phyloP scores from a whole-genome alignment of 2,113 vertebrate species.

The Cettia cetti region DNA sequence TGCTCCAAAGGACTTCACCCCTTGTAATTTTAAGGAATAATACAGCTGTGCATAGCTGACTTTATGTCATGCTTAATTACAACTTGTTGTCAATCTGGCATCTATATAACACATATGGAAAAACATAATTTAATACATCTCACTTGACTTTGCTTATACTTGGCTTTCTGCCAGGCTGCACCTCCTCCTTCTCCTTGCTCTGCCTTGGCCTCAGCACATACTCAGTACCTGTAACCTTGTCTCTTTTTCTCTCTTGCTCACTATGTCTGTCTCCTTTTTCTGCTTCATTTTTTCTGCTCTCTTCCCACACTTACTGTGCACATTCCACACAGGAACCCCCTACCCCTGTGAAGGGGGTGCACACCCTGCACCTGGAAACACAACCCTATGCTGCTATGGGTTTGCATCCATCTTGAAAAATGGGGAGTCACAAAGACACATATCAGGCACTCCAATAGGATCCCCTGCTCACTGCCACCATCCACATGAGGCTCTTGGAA shows the following conservation, averaged over 20 bases:
- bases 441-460: background rate
- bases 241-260: background rate
- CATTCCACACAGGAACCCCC: background rate
- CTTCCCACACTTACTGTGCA: background rate
- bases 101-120: background rate
- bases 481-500: background rate
- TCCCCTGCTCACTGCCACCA: accelerated
- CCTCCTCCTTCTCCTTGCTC: background rate
- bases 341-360: accelerated
- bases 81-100: background rate
- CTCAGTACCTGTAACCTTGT: background rate
- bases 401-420: background rate
- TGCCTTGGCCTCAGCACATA: background rate
- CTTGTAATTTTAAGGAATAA: constrained; percentile 37
- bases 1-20: background rate
- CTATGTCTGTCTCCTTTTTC: background rate
- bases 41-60: constrained; percentile 5
- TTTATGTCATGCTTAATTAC: constrained; percentile 8
- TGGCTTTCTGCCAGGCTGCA: background rate
- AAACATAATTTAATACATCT: background rate
- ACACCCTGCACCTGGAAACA: background rate
- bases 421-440: background rate
- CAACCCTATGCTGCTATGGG: accelerated
- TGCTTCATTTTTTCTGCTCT: background rate
- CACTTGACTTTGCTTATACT: background rate